Conservation (phyloP, 2,113 vertebrate species). For the Romanogobio albipinnatus region DNA sequence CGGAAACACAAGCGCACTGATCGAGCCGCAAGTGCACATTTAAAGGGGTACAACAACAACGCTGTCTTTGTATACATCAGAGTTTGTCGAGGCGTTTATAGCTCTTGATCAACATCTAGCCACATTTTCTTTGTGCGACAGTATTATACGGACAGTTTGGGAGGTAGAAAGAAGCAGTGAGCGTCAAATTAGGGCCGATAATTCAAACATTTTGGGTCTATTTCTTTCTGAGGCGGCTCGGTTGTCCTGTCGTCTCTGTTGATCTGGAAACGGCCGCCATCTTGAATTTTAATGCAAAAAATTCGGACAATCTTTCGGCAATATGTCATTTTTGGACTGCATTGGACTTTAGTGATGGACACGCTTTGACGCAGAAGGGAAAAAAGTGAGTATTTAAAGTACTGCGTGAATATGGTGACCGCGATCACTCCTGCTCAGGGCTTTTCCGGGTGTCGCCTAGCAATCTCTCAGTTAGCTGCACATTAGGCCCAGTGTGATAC, state of each 20-base stretch:
- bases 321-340: constrained; percentile 56
- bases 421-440: constrained; percentile 39
- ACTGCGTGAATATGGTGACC: neutral
- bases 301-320: constrained; percentile 72
- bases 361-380: constrained; percentile 34
- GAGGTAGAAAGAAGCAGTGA: neutral
- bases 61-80: constrained; percentile 54
- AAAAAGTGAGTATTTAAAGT: constrained; percentile 68
- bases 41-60: constrained; percentile 58
- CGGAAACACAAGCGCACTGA: constrained; percentile 49
- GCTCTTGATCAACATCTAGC: constrained; percentile 5
- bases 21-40: constrained; percentile 51
- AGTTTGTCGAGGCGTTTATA: constrained; percentile 37
- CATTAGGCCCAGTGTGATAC: neutral
- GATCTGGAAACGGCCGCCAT: constrained; percentile 74
- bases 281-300: constrained; percentile 85
- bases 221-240: constrained; percentile 72
- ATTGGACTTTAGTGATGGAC: constrained; percentile 55
- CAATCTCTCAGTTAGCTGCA: constrained; percentile 9
- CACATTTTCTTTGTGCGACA: neutral
- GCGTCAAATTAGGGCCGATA: constrained; percentile 20
- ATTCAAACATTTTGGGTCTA: constrained; percentile 66
- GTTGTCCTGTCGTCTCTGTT: constrained; percentile 67
- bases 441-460: constrained; percentile 55
- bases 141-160: neutral